These are phyloP conservation scores for Polietes domitor DNA, from an alignment of 2,888 invertebrate species.

Conservation along the genomic window DNA sequence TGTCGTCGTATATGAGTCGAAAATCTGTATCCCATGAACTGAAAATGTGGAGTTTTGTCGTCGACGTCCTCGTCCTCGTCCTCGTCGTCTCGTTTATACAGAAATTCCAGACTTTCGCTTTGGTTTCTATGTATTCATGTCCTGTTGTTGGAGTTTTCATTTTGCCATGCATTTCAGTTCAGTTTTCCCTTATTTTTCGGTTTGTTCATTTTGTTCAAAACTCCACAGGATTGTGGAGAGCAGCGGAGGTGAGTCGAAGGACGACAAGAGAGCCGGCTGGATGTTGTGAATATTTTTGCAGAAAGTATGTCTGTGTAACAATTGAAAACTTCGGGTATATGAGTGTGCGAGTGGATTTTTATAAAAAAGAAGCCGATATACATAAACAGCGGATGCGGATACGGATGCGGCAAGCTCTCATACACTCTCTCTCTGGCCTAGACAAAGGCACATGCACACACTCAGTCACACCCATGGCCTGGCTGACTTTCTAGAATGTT, in stretches of 20 bases:
- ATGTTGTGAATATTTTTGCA: slow-evolving; percentile 38
- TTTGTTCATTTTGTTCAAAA: slow-evolving; percentile 37
- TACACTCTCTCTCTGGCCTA: too few species aligned
- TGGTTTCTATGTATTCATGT: slow-evolving; percentile 60
- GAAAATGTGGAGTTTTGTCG: background rate
- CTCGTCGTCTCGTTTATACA: background rate
- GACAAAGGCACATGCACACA: too few species aligned
- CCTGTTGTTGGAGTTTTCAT: slow-evolving; percentile 41
- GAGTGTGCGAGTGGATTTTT: background rate
- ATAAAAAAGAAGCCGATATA: slow-evolving; percentile 22
- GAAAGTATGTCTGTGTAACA: slow-evolving; percentile 65
- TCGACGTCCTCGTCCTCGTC: background rate
- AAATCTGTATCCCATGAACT: slow-evolving; percentile 60
- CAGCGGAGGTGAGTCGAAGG: slow-evolving; percentile 35
- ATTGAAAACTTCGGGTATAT: slow-evolving; percentile 33
- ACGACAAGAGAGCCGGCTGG: background rate
- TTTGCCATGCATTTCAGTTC: slow-evolving; percentile 25
- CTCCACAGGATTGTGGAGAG: slow-evolving; percentile 28
- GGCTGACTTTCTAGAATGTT: slow-evolving; percentile 20
- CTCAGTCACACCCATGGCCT: background rate
- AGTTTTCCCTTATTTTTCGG: slow-evolving; percentile 29
- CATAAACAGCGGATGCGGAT: background rate
- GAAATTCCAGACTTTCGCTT: slow-evolving; percentile 68
- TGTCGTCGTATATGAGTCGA: slow-evolving; percentile 59
- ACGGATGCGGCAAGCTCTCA: background rate